These are phyloP conservation scores for Zonitis immaculata DNA, from an alignment of 2,888 invertebrate species.

Conservation along the genomic window DNA sequence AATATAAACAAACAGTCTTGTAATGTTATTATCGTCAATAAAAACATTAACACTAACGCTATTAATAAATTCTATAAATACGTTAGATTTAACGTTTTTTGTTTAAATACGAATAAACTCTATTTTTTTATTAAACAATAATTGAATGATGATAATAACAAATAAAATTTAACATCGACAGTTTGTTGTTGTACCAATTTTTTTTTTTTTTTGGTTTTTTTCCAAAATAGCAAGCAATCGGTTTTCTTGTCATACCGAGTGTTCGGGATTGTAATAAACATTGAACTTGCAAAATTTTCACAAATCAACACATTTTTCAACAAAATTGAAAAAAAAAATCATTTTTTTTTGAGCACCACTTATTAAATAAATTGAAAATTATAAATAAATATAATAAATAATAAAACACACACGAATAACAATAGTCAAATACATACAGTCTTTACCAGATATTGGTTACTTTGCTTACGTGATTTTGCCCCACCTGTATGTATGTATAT, in stretches of 20 bases:
- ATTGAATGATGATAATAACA: background rate
- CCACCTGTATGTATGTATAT: constrained; percentile 51
- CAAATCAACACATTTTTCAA: constrained; percentile 49
- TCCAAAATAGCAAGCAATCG: constrained; percentile 43
- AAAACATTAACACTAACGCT: background rate
- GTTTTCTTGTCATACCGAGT: constrained; percentile 46
- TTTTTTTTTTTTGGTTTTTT: background rate
- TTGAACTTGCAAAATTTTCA: constrained; percentile 49
- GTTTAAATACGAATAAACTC: background rate
- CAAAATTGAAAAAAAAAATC: too few species aligned
- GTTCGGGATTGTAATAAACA: constrained; percentile 45
- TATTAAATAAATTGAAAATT: constrained; percentile 31
- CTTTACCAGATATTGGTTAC: constrained; percentile 50
- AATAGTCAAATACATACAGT: constrained; percentile 51
- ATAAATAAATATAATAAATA: background rate
- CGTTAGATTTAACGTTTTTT: too few species aligned
- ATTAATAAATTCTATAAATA: background rate
- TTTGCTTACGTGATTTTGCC: constrained; percentile 52
- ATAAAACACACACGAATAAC: constrained; percentile 48
- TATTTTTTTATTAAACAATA: background rate
- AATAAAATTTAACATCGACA: background rate
- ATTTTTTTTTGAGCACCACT: constrained; percentile 51
- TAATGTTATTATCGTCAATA: constrained; percentile 9
- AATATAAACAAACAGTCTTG: constrained; percentile 19
- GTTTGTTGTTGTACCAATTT: too few species aligned